Evolutionary conservation across 37 sponge, comb jelly and placozoan genomes (phyloP), one percentile per base, ranked within the genome.

Genomic region (Amphimedon queenslandica): DNA sequence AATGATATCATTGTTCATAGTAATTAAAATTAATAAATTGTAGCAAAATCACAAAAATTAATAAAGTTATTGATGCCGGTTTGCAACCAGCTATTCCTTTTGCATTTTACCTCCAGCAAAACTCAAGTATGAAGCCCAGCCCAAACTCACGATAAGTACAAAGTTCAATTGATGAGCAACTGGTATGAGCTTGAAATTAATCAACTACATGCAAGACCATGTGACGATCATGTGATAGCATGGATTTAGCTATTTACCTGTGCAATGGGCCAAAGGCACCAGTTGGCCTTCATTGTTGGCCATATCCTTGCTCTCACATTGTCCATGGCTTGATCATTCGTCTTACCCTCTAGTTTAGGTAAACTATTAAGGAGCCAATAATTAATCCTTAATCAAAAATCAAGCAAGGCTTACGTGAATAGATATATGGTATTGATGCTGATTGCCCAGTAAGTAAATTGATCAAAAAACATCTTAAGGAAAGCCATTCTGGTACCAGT

Each of bases 391-490:
- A 47, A 8, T 47, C 13, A 47, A 47, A 47, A 18, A 13, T 18
- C 13, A 4, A 5, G 3, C 13, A 51, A 16, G 3, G 27, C 57
- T 36, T 53, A 85, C 82, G 37, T 76, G 72, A 87, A 81, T 29
- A 80, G 71, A 37, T 87, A 87, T 25, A 87, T 38, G 37, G 56
- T 28, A 63, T 87, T 87, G 61, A 81, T 81, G 0, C 67, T 69
- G 4, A 77, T 37, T 32, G 87, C 73, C 87, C 87, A 87, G 77
- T 87, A 87, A 4, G 87, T 81, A 66, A 87, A 87, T 64, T 87
- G 87, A n/a, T 87, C 87, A 18, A 88, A 41, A 36, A 76, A 61
- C 73, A 88, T 60, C 73, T 88, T 88, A 6, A 40, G 55, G 23
- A 88, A 35, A 2, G 83, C 58, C 88, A 88, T 88, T 27, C 33